Percentiles rank a stretch among this genome's conserved stretches.
Evolutionary conservation across 37 sponge, comb jelly and placozoan species (phyloP).

Genomic region (Sycon ciliatum): DNA sequence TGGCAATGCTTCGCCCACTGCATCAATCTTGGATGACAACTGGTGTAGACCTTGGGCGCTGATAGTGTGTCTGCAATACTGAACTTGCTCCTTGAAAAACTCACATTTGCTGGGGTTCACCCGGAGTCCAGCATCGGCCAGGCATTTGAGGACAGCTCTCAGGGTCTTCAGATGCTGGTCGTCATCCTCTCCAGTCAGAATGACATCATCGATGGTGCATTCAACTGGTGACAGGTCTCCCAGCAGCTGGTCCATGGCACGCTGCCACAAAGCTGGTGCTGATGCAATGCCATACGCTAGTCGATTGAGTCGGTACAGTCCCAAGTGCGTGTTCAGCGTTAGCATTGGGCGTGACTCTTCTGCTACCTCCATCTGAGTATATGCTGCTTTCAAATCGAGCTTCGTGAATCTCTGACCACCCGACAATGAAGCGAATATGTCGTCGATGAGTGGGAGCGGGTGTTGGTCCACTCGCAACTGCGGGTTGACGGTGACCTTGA

Average conservation of each 20-base stretch:
- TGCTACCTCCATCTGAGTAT: conserved; percentile 25
- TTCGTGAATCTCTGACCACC: conserved; percentile 18
- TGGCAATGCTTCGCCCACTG: not conserved
- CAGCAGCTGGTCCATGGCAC: conserved; percentile 34
- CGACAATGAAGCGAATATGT: not conserved
- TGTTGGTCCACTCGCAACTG: conserved; percentile 17
- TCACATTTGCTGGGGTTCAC: conserved; percentile 24
- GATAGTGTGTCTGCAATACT: conserved; percentile 33
- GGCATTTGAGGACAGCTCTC: conserved; percentile 11
- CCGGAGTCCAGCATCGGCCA: conserved; percentile 17
- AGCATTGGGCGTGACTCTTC: conserved; percentile 2
- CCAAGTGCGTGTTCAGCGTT: conserved; percentile 24
- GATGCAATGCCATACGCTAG: conserved; percentile 34
- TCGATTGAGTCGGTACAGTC: conserved; percentile 18
- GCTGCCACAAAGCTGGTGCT: conserved; percentile 34
- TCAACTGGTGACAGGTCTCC: conserved; percentile 20
- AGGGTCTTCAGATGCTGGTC: conserved; percentile 13
- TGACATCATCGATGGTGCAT: conserved; percentile 30
- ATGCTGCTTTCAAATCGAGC: conserved; percentile 27
- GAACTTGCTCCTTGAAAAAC: conserved; percentile 15
- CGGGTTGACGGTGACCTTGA: conserved; percentile 30
- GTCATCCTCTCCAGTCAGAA: not conserved
- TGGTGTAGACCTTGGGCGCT: conserved; percentile 16
- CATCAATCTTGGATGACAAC: not conserved
- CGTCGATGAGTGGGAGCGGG: conserved; percentile 27